phyloP scores from a whole-genome alignment of 2,797 vertebrate species.

The Esox lucius region DNA sequence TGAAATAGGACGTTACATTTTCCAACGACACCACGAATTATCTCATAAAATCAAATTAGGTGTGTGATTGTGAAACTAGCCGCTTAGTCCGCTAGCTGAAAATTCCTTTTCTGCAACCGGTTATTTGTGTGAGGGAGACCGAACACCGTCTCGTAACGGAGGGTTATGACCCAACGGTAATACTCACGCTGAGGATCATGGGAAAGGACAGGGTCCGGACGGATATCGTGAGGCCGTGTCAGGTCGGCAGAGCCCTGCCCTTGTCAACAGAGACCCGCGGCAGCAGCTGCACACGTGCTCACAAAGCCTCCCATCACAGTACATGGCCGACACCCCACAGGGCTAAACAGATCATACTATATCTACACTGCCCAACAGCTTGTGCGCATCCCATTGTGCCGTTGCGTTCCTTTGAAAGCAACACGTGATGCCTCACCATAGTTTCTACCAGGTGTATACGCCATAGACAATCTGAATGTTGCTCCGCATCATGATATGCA shows the following conservation, averaged over 20 bases:
- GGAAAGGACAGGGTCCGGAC: slow-evolving; percentile 14
- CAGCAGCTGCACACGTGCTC: not conserved
- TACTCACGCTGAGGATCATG: slow-evolving; percentile 5
- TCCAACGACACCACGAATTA: too few relatives aligned
- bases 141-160: not conserved
- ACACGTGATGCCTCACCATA: not conserved
- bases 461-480: not conserved
- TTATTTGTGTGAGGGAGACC: not conserved
- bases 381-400: not conserved
- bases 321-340: slow-evolving; percentile 4
- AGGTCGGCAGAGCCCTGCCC: slow-evolving; percentile 6
- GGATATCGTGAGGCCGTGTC: not conserved
- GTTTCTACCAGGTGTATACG: not conserved
- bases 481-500: not conserved
- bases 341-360: slow-evolving; percentile 3
- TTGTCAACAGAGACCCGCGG: not conserved
- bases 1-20: too few relatives aligned
- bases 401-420: not conserved
- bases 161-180: not conserved
- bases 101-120: not conserved
- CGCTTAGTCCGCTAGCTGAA: too few relatives aligned
- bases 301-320: not conserved
- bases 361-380: not conserved
- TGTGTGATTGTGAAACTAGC: too few relatives aligned
- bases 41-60: too few relatives aligned